Evolutionary conservation across 2,797 vertebrate species (phyloP).

Genomic region (Anguilla megastoma): DNA sequence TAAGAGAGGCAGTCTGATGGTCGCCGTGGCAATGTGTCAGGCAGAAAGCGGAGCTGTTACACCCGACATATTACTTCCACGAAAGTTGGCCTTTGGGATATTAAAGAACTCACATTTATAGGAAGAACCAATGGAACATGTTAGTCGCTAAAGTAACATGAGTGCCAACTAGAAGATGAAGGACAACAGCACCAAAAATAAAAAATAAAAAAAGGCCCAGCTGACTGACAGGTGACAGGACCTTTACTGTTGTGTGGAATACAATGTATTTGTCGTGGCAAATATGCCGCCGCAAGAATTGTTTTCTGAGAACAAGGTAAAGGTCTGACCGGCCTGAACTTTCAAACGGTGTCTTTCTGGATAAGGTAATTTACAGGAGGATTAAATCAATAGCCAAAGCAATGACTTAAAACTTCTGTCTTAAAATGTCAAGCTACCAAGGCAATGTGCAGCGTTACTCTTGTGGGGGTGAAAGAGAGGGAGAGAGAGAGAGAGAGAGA

Average conservation of each 20-base stretch:
- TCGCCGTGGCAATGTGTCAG: slow-evolving; percentile 28
- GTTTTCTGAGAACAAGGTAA: neutral
- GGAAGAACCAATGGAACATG: neutral
- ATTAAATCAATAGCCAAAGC: slow-evolving; percentile 1
- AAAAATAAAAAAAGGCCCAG: neutral
- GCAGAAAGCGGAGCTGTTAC: slow-evolving; percentile 25
- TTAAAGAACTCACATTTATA: slow-evolving; percentile 19
- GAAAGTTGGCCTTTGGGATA: slow-evolving; percentile 22
- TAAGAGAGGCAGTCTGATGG: slow-evolving; percentile 38
- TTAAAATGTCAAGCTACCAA: slow-evolving; percentile 14
- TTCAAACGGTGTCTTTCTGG: neutral
- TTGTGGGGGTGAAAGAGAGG: neutral
- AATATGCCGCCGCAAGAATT: neutral
- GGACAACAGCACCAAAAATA: neutral
- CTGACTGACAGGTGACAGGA: neutral
- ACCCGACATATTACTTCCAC: slow-evolving; percentile 15
- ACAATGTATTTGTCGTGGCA: neutral
- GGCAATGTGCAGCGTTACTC: neutral
- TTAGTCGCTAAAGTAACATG: neutral
- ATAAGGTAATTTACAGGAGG: neutral
- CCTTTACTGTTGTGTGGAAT: neutral
- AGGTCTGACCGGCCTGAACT: slow-evolving; percentile 1
- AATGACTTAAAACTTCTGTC: neutral
- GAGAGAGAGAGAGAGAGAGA: too few species aligned
- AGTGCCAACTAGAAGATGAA: neutral